phyloP scores from a whole-genome alignment of 2,113 vertebrate species.

The Ahaetulla prasina region DNA sequence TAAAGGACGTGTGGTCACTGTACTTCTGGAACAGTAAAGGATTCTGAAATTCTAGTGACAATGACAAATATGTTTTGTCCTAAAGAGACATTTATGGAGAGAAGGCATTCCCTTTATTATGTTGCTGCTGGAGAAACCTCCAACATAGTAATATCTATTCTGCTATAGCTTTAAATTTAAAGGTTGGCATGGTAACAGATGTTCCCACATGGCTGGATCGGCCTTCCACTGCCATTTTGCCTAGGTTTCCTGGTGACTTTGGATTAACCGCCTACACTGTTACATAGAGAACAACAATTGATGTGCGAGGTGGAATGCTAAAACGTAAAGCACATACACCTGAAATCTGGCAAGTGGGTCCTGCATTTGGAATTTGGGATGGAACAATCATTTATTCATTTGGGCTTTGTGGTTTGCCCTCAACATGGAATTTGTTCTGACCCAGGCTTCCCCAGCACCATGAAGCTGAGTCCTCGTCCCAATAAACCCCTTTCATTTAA shows the following conservation, averaged over 20 bases:
- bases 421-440: background rate
- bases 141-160: slow-evolving; percentile 26
- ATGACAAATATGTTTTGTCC: background rate
- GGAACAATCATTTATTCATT: background rate
- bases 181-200: slow-evolving; percentile 57
- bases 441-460: too few relatives aligned
- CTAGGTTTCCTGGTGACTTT: slow-evolving; percentile 40
- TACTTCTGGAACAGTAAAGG: background rate
- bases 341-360: background rate
- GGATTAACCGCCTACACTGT: slow-evolving; percentile 26
- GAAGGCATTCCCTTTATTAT: background rate
- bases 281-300: background rate
- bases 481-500: too few relatives aligned
- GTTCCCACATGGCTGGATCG: slow-evolving; percentile 49
- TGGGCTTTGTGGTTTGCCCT: background rate
- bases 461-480: too few relatives aligned
- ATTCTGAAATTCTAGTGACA: background rate
- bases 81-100: background rate
- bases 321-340: slow-evolving; percentile 6
- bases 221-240: slow-evolving; percentile 49
- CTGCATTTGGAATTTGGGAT: background rate
- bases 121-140: background rate
- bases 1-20: background rate
- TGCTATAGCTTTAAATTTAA: slow-evolving; percentile 26
- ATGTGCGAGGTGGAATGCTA: background rate